These are phyloP conservation scores for Glaucopsyche alexis DNA, from an alignment of 2,888 invertebrate species.

Conservation along the genomic window DNA sequence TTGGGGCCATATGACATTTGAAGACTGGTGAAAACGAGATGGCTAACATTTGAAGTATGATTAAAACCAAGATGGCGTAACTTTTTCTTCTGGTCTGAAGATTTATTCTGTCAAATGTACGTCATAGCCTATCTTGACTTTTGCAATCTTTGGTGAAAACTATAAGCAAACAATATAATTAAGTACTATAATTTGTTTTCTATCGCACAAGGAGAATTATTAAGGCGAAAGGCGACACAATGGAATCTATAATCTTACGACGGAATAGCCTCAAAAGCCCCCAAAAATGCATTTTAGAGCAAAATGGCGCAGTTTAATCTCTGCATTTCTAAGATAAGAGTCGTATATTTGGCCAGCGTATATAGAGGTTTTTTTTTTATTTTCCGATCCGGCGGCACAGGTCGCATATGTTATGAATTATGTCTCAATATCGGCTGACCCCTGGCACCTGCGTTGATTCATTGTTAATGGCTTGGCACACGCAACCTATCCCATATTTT, in stretches of 20 bases:
- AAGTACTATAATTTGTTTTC: too few relatives aligned
- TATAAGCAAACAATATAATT: too few relatives aligned
- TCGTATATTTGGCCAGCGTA: not conserved
- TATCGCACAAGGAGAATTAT: too few relatives aligned
- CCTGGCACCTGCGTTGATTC: slow-evolving; percentile 61
- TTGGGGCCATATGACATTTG: too few relatives aligned
- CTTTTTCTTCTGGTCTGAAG: too few relatives aligned
- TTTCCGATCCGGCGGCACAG: slow-evolving; percentile 8
- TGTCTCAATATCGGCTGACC: slow-evolving; percentile 66
- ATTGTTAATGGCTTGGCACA: slow-evolving; percentile 55
- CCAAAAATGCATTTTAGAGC: slow-evolving; percentile 5
- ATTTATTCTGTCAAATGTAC: too few relatives aligned
- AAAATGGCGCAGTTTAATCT: slow-evolving; percentile 4
- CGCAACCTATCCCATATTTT: slow-evolving; percentile 45
- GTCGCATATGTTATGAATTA: slow-evolving; percentile 51
- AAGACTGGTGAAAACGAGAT: too few relatives aligned
- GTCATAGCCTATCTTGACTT: too few relatives aligned
- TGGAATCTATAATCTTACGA: not conserved
- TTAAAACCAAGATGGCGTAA: too few relatives aligned
- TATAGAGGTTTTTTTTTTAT: not conserved
- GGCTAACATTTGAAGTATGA: too few relatives aligned
- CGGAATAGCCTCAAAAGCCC: not conserved
- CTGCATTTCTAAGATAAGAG: not conserved
- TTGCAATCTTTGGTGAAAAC: too few relatives aligned
- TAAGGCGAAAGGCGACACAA: not conserved